These are phyloP conservation scores for Argyresthia albistria DNA, from an alignment of 2,888 invertebrate genomes.

Conservation along the genomic window DNA sequence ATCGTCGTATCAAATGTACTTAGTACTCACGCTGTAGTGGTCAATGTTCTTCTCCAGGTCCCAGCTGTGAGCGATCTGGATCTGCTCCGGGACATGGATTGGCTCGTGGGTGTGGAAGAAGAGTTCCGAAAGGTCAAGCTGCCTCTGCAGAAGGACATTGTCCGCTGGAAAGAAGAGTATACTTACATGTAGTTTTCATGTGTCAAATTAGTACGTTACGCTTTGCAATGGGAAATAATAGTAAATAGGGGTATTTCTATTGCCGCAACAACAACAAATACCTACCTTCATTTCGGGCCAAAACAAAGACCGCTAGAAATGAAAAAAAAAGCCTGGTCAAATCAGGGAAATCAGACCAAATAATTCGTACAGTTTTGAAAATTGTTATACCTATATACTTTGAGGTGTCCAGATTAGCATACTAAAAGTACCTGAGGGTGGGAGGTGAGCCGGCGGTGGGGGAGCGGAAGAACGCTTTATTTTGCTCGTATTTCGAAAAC, in stretches of 20 bases:
- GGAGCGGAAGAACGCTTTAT: no score
- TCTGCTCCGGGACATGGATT: constrained; percentile 60
- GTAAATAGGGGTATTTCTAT: background rate
- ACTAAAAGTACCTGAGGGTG: no score
- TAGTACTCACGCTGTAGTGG: constrained; percentile 51
- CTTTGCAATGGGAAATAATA: background rate
- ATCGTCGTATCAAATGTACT: background rate
- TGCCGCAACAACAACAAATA: no score
- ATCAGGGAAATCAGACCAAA: no score
- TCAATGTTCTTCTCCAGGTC: constrained; percentile 62
- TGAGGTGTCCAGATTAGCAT: no score
- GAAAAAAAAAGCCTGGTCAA: no score
- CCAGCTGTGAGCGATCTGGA: constrained; percentile 60
- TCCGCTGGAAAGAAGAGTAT: constrained; percentile 51
- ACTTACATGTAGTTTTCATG: background rate
- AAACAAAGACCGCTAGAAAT: no score
- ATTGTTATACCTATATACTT: no score
- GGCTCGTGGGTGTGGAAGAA: constrained; percentile 73
- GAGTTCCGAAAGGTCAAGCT: constrained; percentile 51
- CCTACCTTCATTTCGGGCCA: no score
- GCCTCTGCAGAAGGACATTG: constrained; percentile 47
- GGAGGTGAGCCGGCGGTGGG: no score
- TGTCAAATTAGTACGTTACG: background rate
- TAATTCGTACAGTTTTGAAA: no score
- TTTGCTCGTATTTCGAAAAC: no score